A percentile compares a stretch with the other conserved stretches of the same genome.
Conservation (phyloP, 2,797 vertebrate species). For the Buphagus erythrorhynchus region DNA sequence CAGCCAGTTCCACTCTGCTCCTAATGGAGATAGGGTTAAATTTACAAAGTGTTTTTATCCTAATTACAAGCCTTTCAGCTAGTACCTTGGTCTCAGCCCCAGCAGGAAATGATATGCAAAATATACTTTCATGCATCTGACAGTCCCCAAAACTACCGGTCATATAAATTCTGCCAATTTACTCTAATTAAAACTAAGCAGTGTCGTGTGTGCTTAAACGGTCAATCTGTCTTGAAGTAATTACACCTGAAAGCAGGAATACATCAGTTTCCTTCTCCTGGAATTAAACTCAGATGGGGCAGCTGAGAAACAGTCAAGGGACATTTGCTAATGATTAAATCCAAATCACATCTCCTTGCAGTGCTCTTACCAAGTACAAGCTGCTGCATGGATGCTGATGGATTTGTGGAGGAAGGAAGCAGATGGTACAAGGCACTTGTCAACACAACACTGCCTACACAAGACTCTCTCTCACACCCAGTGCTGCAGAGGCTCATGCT, state of each 20-base stretch:
- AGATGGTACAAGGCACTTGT: slow-evolving; percentile 52
- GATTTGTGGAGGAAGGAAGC: slow-evolving; percentile 40
- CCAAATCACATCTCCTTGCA: slow-evolving; percentile 55
- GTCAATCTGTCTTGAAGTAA: slow-evolving; percentile 85
- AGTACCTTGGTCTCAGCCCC: slow-evolving; percentile 33
- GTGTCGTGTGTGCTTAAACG: slow-evolving; percentile 80
- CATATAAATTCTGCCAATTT: slow-evolving; percentile 77
- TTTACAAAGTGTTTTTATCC: slow-evolving; percentile 58
- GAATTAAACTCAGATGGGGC: slow-evolving; percentile 86
- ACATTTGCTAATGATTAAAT: slow-evolving; percentile 73
- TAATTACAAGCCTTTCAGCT: slow-evolving; percentile 59
- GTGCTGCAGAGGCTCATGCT: not conserved
- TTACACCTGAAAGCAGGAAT: slow-evolving; percentile 85
- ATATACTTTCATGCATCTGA: slow-evolving; percentile 67
- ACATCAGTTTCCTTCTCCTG: slow-evolving; percentile 76
- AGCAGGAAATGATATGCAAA: slow-evolving; percentile 66
- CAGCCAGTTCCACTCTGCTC: not conserved
- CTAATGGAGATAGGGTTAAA: slow-evolving; percentile 10
- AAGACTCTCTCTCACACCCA: not conserved
- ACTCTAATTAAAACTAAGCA: slow-evolving; percentile 78
- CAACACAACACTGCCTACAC: not conserved
- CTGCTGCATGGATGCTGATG: slow-evolving; percentile 31
- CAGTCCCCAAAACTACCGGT: slow-evolving; percentile 72
- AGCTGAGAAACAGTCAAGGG: slow-evolving; percentile 51
- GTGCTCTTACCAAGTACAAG: slow-evolving; percentile 13